Percentiles rank a stretch among this genome's conserved stretches.
These are phyloP conservation scores for Carollia perspicillata DNA, from an alignment of 2,113 vertebrate species.

Conservation along the genomic window DNA sequence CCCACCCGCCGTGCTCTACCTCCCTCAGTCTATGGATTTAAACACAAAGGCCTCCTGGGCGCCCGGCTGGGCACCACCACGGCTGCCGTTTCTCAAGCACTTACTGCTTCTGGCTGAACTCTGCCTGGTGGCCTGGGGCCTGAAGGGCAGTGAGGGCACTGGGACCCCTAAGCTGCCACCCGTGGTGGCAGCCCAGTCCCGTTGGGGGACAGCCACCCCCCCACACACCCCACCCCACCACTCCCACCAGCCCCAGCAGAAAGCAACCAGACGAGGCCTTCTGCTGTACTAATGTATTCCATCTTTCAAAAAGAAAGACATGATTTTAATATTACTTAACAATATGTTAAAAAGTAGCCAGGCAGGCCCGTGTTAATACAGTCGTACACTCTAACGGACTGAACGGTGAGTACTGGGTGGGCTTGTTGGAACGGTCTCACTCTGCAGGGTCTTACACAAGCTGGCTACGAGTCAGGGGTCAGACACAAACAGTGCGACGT, in stretches of 20 bases:
- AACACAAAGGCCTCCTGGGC: not conserved
- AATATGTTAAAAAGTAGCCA: conserved; percentile 99
- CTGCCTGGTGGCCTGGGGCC: not conserved
- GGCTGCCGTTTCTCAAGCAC: not conserved
- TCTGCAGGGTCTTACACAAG: conserved; percentile 96
- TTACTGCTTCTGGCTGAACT: not conserved
- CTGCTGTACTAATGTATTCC: conserved; percentile 99
- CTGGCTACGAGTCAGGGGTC: conserved; percentile 87
- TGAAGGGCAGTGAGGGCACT: too few species aligned
- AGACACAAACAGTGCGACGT: conserved; percentile 91
- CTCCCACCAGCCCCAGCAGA: conserved; percentile 61
- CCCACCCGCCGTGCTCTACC: not conserved
- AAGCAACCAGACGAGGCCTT: conserved; percentile 87
- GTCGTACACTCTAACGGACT: conserved; percentile 97
- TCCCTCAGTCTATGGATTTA: fast-evolving
- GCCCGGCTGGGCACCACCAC: not conserved
- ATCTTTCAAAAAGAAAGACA: conserved; percentile 99
- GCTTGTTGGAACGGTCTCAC: conserved; percentile 88
- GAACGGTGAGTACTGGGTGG: conserved; percentile 94
- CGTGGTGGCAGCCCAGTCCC: not conserved
- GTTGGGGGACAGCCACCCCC: too few species aligned
- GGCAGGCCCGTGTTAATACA: conserved; percentile 99
- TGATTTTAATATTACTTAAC: conserved; percentile 99
- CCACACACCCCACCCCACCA: not conserved
- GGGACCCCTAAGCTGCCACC: not conserved